phyloP scores from a whole-genome alignment of 1,140 invertebrate genomes.

The Panulirus ornatus region DNA sequence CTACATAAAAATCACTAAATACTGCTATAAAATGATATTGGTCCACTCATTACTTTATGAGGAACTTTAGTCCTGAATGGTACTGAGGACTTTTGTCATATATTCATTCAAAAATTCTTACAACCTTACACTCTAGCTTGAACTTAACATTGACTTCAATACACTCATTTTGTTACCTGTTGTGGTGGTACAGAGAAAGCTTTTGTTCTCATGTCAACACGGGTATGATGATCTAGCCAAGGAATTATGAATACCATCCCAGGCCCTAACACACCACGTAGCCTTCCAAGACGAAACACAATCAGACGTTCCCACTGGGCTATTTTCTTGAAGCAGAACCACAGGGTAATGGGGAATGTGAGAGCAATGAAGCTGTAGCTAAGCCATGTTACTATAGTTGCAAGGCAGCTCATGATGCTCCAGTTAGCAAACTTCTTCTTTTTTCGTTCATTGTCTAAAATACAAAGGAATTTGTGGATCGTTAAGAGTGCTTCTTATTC shows the following conservation, averaged over 20 bases:
- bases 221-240: slow-evolving; percentile 52
- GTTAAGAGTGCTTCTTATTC: no score
- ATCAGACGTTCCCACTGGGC: slow-evolving; percentile 75
- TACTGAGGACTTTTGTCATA: no score
- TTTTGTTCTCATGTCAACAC: slow-evolving; percentile 64
- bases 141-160: no score
- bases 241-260: slow-evolving; percentile 61
- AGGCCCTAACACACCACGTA: slow-evolving; percentile 51
- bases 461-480: not conserved
- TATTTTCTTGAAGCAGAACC: slow-evolving; percentile 75
- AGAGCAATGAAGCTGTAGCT: slow-evolving; percentile 73
- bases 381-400: slow-evolving; percentile 58
- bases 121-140: no score
- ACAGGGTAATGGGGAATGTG: slow-evolving; percentile 74
- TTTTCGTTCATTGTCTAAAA: slow-evolving; percentile 23
- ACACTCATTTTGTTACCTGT: slow-evolving; percentile 57
- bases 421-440: slow-evolving; percentile 32
- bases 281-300: slow-evolving; percentile 68
- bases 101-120: no score
- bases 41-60: no score
- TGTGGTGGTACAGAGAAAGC: slow-evolving; percentile 64
- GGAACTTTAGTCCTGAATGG: no score
- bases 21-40: no score
- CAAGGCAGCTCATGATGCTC: slow-evolving; percentile 68
- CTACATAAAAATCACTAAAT: no score